Evolutionary conservation across 2,113 vertebrate species (phyloP).

Genomic region (Verasper variegatus): DNA sequence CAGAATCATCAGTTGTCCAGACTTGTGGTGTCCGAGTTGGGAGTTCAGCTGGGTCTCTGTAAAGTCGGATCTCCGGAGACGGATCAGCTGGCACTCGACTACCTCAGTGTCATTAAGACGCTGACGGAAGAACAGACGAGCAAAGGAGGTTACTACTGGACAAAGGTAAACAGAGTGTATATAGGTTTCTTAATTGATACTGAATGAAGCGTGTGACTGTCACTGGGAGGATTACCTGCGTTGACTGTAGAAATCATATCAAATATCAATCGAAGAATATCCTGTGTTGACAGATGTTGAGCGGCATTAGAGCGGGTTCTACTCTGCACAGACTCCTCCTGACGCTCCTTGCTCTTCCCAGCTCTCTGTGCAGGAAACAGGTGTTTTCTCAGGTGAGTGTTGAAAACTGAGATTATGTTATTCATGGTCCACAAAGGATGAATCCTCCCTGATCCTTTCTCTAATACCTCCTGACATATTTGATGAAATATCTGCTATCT

Average conservation of each 20-base stretch:
- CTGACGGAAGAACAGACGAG: not conserved
- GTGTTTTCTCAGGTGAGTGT: slow-evolving; percentile 75
- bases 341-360: slow-evolving; percentile 74
- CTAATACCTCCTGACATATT: too few species aligned
- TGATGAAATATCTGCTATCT: too few species aligned
- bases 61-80: rapidly evolving
- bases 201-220: not conserved
- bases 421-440: not conserved
- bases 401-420: not conserved
- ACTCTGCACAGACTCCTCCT: slow-evolving; percentile 66
- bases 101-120: not conserved
- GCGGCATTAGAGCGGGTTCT: not conserved
- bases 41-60: slow-evolving; percentile 25
- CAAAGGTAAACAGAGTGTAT: slow-evolving; percentile 32
- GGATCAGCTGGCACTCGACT: not conserved
- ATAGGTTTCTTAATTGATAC: not conserved
- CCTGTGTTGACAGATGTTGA: slow-evolving; percentile 41
- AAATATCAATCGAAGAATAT: not conserved
- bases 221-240: too few species aligned
- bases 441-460: not conserved
- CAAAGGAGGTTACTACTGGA: not conserved
- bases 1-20: not conserved
- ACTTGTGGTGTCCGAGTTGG: slow-evolving; percentile 12
- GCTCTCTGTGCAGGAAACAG: slow-evolving; percentile 47
- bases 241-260: not conserved